Conservation (phyloP, 2,888 invertebrate genomes). For the Liodrosophila aerea region DNA sequence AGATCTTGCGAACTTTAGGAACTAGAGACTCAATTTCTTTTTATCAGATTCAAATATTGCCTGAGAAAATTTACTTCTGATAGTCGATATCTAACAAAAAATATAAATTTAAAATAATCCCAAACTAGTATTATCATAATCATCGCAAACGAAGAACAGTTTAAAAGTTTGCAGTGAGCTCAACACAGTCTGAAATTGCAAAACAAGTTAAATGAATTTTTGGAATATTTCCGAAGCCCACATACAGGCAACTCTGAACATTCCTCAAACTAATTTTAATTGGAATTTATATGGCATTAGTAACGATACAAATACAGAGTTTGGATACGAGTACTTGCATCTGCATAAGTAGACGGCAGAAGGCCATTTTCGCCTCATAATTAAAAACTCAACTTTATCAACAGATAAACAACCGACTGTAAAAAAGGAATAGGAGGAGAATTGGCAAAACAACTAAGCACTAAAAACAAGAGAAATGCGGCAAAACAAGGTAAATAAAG, state of each 20-base stretch:
- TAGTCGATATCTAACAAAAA: too few relatives aligned
- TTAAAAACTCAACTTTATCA: slow-evolving; percentile 68
- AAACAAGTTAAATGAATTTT: slow-evolving; percentile 5
- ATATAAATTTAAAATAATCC: too few relatives aligned
- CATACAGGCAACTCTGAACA: neutral
- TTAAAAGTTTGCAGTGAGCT: too few relatives aligned
- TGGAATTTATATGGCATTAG: slow-evolving; percentile 20
- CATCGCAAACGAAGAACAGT: too few relatives aligned
- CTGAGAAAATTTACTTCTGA: too few relatives aligned
- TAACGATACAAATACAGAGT: slow-evolving; percentile 7
- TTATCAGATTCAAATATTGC: too few relatives aligned
- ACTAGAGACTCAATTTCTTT: too few relatives aligned
- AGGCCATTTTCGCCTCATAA: too few relatives aligned
- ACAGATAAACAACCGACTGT: slow-evolving; percentile 38
- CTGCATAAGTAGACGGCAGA: slow-evolving; percentile 35
- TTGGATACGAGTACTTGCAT: slow-evolving; percentile 24
- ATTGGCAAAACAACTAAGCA: slow-evolving; percentile 24
- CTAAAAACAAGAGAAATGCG: slow-evolving; percentile 2
- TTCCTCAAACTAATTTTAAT: slow-evolving; percentile 12
- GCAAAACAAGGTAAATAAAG: slow-evolving; percentile 65
- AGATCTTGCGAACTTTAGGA: too few relatives aligned
- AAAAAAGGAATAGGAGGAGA: slow-evolving; percentile 15
- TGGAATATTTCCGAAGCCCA: neutral
- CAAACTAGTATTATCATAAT: too few relatives aligned
- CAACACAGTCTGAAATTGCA: too few relatives aligned